Evolutionary conservation across 2,113 vertebrate genomes (phyloP).

Genomic region (Progne subis): DNA sequence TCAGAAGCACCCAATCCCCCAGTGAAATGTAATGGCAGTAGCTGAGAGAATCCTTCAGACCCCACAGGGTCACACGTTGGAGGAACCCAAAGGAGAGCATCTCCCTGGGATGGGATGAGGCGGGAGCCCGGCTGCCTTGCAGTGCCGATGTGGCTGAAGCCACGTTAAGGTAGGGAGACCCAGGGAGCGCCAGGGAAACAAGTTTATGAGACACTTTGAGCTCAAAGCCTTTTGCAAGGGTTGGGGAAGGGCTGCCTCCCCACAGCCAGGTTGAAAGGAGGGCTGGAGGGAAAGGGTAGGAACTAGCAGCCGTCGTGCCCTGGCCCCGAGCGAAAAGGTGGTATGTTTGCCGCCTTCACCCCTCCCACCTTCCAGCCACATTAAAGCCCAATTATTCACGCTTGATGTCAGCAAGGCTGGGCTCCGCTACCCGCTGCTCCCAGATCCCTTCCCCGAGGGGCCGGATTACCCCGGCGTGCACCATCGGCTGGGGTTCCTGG

Average conservation of each 20-base stretch:
- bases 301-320: not conserved
- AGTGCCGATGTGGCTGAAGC: accelerated
- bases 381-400: constrained; percentile 53
- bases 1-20: not conserved
- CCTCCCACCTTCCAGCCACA: constrained; percentile 59
- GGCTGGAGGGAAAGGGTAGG: constrained; percentile 30
- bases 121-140: not conserved
- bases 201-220: not conserved
- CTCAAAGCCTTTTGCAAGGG: not conserved
- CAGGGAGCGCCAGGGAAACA: accelerated
- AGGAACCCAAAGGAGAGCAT: not conserved
- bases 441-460: constrained; percentile 26
- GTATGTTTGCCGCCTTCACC: not conserved
- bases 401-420: constrained; percentile 38
- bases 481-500: not conserved
- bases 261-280: constrained; percentile 11
- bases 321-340: constrained; percentile 1
- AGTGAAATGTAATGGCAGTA: not conserved
- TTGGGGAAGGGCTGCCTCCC: not conserved
- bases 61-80: too few species aligned
- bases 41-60: not conserved
- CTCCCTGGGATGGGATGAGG: not conserved
- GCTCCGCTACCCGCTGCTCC: not conserved
- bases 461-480: not conserved
- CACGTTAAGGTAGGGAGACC: accelerated